Percentiles rank a stretch among this genome's conserved stretches.
These are phyloP conservation scores for Cyphomyrus plagiostoma DNA, from an alignment of 2,113 vertebrate genomes.

Conservation along the genomic window DNA sequence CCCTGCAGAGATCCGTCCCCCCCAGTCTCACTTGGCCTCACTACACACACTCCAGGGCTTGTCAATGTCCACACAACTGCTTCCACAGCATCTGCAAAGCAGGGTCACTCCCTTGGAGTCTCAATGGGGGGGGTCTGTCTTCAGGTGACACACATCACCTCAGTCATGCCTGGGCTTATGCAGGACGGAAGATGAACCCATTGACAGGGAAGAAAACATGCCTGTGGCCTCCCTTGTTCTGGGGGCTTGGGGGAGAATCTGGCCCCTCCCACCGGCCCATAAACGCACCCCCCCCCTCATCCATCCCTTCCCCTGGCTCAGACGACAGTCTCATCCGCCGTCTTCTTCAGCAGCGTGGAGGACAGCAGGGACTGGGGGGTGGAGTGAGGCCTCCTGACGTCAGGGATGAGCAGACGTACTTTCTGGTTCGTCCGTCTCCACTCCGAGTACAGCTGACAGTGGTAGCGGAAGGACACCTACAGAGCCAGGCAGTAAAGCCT, in stretches of 20 bases:
- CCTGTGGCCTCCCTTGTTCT: conserved; percentile 43
- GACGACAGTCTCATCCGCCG: conserved; percentile 76
- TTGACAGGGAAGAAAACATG: conserved; percentile 18
- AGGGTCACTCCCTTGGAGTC: too few relatives aligned
- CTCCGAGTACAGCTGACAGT: conserved; percentile 93
- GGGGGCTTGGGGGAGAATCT: background rate
- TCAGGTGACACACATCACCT: background rate
- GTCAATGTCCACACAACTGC: background rate
- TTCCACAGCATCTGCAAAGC: background rate
- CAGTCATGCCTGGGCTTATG: background rate
- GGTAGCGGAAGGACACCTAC: conserved; percentile 95
- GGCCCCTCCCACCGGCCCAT: background rate
- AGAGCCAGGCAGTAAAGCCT: background rate
- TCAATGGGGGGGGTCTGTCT: background rate
- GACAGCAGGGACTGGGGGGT: conserved; percentile 76
- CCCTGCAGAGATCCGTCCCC: background rate
- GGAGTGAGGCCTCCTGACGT: conserved; percentile 60
- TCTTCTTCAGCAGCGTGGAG: conserved; percentile 74
- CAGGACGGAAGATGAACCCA: background rate
- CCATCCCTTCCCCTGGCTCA: conserved; percentile 40
- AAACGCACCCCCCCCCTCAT: background rate
- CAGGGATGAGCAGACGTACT: conserved; percentile 77
- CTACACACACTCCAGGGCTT: background rate
- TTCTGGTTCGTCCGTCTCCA: conserved; percentile 94
- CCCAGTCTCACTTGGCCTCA: background rate